Evolutionary conservation across 2,113 vertebrate genomes (phyloP).

Genomic region (Aegotheles bennettii): DNA sequence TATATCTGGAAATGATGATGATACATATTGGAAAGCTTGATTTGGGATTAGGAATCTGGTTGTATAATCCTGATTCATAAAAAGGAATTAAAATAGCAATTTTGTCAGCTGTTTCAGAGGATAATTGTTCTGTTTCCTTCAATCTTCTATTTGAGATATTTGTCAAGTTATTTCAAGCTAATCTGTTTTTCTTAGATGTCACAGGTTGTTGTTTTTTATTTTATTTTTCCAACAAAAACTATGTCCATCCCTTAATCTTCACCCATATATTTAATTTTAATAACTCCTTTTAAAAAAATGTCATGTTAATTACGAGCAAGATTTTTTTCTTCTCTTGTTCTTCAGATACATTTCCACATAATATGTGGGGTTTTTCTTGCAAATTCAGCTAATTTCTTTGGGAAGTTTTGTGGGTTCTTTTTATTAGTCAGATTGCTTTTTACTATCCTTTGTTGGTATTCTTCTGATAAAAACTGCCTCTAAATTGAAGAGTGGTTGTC

Average conservation of each 20-base stretch:
- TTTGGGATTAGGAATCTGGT: not conserved
- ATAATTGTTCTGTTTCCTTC: not conserved
- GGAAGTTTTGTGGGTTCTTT: rapidly evolving
- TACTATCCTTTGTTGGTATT: not conserved
- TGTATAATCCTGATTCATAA: not conserved
- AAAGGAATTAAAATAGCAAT: not conserved
- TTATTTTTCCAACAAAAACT: not conserved
- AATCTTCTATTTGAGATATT: not conserved
- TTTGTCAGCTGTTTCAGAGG: not conserved
- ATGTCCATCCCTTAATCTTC: not conserved
- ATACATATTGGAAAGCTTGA: not conserved
- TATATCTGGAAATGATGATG: not conserved
- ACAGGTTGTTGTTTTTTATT: not conserved
- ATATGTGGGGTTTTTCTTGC: rapidly evolving
- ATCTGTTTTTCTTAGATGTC: not conserved
- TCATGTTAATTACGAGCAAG: not conserved
- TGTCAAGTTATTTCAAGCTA: not conserved
- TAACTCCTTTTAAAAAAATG: not conserved
- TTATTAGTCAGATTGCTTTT: rapidly evolving
- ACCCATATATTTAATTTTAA: not conserved
- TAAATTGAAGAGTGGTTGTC: no score
- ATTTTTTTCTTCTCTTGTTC: not conserved
- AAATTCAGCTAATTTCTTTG: not conserved
- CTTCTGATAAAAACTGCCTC: not conserved
- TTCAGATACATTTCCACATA: not conserved